phyloP scores from a whole-genome alignment of 1,140 invertebrate species.

The Drosophila auraria region DNA sequence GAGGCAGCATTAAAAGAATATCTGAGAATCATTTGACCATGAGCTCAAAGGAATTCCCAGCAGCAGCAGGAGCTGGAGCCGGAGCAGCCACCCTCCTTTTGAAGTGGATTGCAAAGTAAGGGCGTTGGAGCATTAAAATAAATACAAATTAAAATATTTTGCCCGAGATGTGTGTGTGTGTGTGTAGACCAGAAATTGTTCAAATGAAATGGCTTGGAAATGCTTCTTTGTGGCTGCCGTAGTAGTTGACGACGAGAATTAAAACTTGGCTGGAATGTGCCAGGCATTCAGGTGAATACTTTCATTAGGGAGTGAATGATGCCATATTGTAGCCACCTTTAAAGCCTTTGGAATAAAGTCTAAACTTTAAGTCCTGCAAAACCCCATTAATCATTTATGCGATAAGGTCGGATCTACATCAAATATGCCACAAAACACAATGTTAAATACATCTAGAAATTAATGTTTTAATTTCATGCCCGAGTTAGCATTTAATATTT shows the following conservation, averaged over 20 bases:
- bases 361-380: constrained; percentile 13
- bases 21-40: constrained; percentile 79
- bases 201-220: constrained; percentile 73
- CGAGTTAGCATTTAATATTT: constrained; percentile 76
- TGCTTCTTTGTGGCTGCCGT: constrained; percentile 49
- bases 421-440: constrained; percentile 48
- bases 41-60: constrained; percentile 73
- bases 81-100: constrained; percentile 24
- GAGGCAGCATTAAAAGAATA: constrained; percentile 71
- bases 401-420: constrained; percentile 37
- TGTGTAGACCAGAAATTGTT: constrained; percentile 58
- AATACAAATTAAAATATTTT: constrained; percentile 82
- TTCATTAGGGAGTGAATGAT: constrained; percentile 30
- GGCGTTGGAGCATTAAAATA: constrained; percentile 80
- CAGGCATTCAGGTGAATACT: constrained; percentile 33
- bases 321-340: constrained; percentile 6
- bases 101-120: constrained; percentile 60
- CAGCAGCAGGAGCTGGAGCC: constrained; percentile 28
- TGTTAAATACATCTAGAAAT: constrained; percentile 56
- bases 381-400: constrained; percentile 53
- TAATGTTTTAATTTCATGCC: constrained; percentile 84
- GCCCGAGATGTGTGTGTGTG: neutral
- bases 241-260: constrained; percentile 51
- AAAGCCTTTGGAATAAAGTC: neutral
- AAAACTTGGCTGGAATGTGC: constrained; percentile 34